These are phyloP conservation scores for Cyprinodon tularosa DNA, from an alignment of 2,113 vertebrate genomes.

Conservation along the genomic window DNA sequence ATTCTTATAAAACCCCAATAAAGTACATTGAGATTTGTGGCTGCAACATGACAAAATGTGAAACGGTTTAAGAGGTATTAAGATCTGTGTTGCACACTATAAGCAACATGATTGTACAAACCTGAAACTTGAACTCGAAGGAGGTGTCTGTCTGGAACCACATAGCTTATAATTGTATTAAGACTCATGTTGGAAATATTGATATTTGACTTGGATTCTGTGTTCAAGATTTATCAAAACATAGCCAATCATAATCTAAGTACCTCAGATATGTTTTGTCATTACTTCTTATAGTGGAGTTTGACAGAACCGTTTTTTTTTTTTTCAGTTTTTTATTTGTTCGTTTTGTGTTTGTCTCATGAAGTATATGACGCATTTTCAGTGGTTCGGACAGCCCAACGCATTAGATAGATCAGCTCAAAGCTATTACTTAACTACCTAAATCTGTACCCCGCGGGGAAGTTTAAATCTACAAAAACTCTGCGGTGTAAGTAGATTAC, in stretches of 20 bases:
- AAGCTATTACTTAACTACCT: constrained; percentile 29
- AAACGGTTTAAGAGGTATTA: too few relatives aligned
- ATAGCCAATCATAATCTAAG: constrained; percentile 44
- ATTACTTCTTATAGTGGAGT: background rate
- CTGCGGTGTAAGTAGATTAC: constrained; percentile 37
- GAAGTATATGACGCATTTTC: constrained; percentile 32
- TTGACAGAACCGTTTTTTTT: background rate
- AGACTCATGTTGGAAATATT: constrained; percentile 30
- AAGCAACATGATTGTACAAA: constrained; percentile 6
- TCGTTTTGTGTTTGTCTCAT: background rate
- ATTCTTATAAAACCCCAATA: too few relatives aligned
- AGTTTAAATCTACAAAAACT: constrained; percentile 23
- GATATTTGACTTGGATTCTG: constrained; percentile 6
- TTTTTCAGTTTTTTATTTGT: constrained; percentile 1
- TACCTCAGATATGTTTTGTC: constrained; percentile 38
- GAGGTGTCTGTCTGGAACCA: constrained; percentile 14
- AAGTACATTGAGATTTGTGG: too few relatives aligned
- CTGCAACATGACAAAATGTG: too few relatives aligned
- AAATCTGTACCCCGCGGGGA: constrained; percentile 19
- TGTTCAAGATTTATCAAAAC: constrained; percentile 15
- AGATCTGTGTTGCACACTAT: too few relatives aligned
- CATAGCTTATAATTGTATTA: constrained; percentile 21
- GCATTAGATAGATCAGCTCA: constrained; percentile 14
- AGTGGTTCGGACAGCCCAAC: constrained; percentile 15
- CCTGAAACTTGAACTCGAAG: constrained; percentile 39